Base-by-base conservation (phyloP, 2,113 vertebrate species). In the Tenrec ecaudatus region DNA sequence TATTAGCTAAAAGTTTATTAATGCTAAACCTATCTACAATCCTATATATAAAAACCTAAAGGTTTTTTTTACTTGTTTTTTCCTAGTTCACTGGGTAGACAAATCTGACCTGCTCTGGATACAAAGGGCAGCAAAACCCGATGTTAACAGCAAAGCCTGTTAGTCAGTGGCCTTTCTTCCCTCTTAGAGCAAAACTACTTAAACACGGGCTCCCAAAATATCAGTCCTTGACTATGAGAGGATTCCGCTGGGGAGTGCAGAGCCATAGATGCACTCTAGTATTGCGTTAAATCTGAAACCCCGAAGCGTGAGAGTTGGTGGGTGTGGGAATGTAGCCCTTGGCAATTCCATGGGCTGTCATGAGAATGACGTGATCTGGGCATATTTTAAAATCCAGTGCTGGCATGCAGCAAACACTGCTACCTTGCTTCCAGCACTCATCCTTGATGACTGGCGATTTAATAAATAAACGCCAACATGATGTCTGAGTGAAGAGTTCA, bases 241-340 rank as follows among this genome's bases (percentile, higher is more conserved):
- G 31, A n/a, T 82, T 29, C 31, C 73, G 57, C 17, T 38, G 69
- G 85, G 85, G 27, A 66, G n/a, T 38, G 40, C 38, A 71, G 31
- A 29, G 38, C 47, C n/a, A 20, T 77, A 3, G 36, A 12, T 58
- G 9, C 5, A 86, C 3, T 17, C 31, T 22, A 20, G 5, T 68
- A 73, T n/a, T 43, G 38, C 85, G n/a, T 53, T 69, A 77, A 91
- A 77, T 57, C n/a, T 82, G 53, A 57, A 93, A 83, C n/a, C 2
- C 12, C 15, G 68, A 82, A 57, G 71, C n/a, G 29, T 14, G 22
- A 71, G 47, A 31, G 36, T 29, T 86, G 71, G 31, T 53, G 47
- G 47, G 47, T 27, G 29, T 78, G n/a, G 38, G 38, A 64, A 27
- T 71, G 77, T 69, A 10, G 12, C 60, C 17, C 36, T 40, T 76